Base-by-base conservation (phyloP, 1,140 invertebrate genomes). In the Amphibalanus amphitrite region DNA sequence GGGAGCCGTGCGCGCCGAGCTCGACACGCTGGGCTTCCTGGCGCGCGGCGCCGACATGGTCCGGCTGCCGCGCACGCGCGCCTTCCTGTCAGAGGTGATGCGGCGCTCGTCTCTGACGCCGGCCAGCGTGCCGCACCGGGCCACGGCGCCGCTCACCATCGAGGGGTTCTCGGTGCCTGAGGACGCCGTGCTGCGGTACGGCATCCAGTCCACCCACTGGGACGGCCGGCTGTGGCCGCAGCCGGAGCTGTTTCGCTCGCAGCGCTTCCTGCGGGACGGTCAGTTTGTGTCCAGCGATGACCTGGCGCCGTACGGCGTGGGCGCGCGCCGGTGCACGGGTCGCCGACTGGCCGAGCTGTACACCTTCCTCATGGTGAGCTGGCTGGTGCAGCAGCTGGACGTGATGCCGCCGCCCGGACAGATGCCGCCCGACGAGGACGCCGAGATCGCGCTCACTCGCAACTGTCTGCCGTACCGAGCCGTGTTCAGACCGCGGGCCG, bases 1-100 rank as follows among this genome's bases (percentile, higher is more conserved):
- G 59, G 29, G 26, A 67, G 28, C n/a, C 64, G 73, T n/a, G 28
- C 64, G 29, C 68, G 28, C 20, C 67, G 65, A 64, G 69, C 40
- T 69, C 70, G 28, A 59, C 10, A 20, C 47, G 6, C 47, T 59
- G 13, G 47, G 47, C 47, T 20, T 3, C 13, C 47, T 20, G 17
- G 47, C 47, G 10, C 10, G 13, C 1, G 47, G 13, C 47, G 47
- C 47, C 6, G 47, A 59, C 47, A 8, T 13, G 13, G 6, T 3
- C 10, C 47, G 17, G 1, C 6, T 59, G 20, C 47, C 47, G 47
- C 47, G 47, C 20, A 59, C 17, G 6, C 47, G 47, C 47, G 47
- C 47, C 47, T 59, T 59, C 47, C 47, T 59, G 20, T 8, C 47
- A 13, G 47, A 59, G 47, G 47, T 59, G 47, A 20, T 59, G 13